A percentile compares a stretch with the other conserved stretches of the same genome.
Evolutionary conservation across 2,888 invertebrate species (phyloP).

Genomic region (Caenorhabditis sp.): DNA sequence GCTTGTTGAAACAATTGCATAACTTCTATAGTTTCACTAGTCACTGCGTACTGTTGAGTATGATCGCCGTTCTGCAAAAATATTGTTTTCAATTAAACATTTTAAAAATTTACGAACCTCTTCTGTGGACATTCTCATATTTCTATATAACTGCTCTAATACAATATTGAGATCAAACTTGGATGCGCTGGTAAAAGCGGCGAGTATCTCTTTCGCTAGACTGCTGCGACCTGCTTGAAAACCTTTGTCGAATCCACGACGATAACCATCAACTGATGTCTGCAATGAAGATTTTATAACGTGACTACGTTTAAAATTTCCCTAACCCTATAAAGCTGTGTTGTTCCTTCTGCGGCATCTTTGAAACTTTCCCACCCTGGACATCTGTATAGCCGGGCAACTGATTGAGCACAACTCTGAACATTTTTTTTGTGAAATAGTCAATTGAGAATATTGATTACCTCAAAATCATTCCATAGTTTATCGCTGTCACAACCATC

Average conservation of each 20-base stretch:
- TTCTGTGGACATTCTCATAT: conserved; percentile 29
- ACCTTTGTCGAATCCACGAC: conserved; percentile 59
- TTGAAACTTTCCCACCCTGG: conserved; percentile 59
- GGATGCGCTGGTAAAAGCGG: conserved; percentile 31
- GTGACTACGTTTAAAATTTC: too few relatives aligned
- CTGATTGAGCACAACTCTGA: conserved; percentile 47
- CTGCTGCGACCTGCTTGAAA: conserved; percentile 56
- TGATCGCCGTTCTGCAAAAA: neutral
- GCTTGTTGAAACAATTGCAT: conserved; percentile 65
- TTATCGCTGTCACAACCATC: conserved; percentile 46
- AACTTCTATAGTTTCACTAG: conserved; percentile 42
- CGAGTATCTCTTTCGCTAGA: conserved; percentile 59
- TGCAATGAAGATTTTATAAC: conserved; percentile 12
- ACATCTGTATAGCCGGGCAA: conserved; percentile 61
- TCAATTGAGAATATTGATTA: neutral
- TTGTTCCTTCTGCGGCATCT: conserved; percentile 64
- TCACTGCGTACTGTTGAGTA: conserved; percentile 6
- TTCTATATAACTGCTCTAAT: conserved; percentile 44
- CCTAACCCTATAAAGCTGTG: conserved; percentile 64
- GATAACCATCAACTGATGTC: conserved; percentile 54
- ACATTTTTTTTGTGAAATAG: too few relatives aligned
- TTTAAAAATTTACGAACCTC: conserved; percentile 13
- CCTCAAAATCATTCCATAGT: conserved; percentile 57
- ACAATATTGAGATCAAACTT: conserved; percentile 44
- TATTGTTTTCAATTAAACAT: neutral